Evolutionary conservation across 2,888 invertebrate species (phyloP), one percentile per base, ranked within the genome.

Genomic region (Phyllotreta cruciferae): DNA sequence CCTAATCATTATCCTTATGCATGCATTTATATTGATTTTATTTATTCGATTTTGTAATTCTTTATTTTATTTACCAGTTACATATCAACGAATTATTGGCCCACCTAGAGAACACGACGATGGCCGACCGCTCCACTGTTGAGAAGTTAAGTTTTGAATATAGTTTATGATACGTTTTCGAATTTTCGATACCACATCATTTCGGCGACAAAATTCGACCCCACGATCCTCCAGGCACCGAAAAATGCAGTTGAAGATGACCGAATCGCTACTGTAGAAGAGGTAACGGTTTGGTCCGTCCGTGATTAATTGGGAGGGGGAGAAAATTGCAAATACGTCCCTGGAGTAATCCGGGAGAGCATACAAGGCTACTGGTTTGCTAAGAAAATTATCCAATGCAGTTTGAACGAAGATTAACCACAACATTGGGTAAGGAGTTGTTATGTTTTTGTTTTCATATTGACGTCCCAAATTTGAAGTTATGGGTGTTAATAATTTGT

Each of bases 191-290:
- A 13, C 39, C 14, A 41, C 34, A 24, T 24, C 42, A 10, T 42
- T 55, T 34, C 42, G 42, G 35, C 10, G 8, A 35, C 41, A 8
- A 50, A 56, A 56, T 56, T 56, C 14, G 44, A 56, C 41, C 13
- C 5, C 41, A 24, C 13, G 34, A 47, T 11, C 34, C 39, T 11
- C 50, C 39, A 39, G 49, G 41, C 13, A 34, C 39, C 49, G 24
- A 58, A 58, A 57, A 42, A 11, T 41, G 58, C 58, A 58, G 58
- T 58, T 58, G 58, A 58, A 58, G 58, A 50, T 50, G 50, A 50
- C 11, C 11, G 6, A 36, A 35, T 10, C 50, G 10, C 11, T 9
- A 35, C 50, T 37, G n/a, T 13, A 47, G 10, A 44, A 47, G 34
- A 34, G 1, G 14, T 9, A 47, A 10, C 14, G 44, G 37, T 36